Evolutionary conservation across 2,888 invertebrate species (phyloP), one percentile per base, ranked within the genome.

Genomic region (Linnaemya vulpina): DNA sequence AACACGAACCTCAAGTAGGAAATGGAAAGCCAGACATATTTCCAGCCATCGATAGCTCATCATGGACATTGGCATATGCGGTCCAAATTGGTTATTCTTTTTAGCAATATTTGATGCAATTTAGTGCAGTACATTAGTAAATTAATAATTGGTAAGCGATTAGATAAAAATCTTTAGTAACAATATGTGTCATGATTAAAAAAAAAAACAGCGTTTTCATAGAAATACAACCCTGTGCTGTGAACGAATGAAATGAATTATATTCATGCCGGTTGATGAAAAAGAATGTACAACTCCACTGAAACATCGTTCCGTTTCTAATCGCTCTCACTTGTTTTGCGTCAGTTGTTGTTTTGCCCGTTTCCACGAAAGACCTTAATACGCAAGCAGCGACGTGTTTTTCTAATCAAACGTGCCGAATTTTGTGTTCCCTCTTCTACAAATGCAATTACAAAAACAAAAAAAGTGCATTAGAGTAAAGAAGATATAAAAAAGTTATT

Each of bases 291-390:
- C 65, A 38, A 81, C n/a, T 43, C 43, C 43, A 40, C 22, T 5
- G 53, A 13, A 53, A 22, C 15, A 15, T n/a, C 15, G 62, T 73
- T 62, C 65, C 79, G 1, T 8, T 40, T 8, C 5, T 10, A 20
- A 10, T 49, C 25, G 17, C 67, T 60, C 40, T 46, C 0, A 13
- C 1, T 11, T 13, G 46, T 49, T 51, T 51, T 71, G 55, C 58
- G 35, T 62, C 83, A 84, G 83, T 84, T 84, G 83, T 84, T 84
- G 83, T 84, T 83, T 84, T 71, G 79, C 63, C 63, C 75, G 79
- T 71, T 83, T 78, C 77, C 38, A 53, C 17, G 58, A 67, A 70
- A 60, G 75, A 58, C 51, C 22, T 7, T 35, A 43, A 53, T 46
- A 13, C 76, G 80, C 20, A 38, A 9, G 25, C 10, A 51, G 4